Base-by-base conservation (phyloP, 1,140 invertebrate species). In the Augochlora pura region DNA sequence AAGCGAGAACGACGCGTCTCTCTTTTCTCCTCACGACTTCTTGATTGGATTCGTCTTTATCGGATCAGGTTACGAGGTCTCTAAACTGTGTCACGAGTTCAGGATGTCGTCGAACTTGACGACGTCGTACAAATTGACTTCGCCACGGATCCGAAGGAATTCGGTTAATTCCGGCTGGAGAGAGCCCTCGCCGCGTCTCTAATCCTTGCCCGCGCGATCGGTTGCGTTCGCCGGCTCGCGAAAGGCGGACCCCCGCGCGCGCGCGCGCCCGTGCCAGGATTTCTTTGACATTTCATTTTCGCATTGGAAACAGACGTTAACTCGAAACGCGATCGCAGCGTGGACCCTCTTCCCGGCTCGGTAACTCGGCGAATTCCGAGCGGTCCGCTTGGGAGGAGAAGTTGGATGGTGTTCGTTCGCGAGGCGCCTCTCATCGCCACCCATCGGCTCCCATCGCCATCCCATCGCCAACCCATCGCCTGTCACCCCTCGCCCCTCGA, bases 91-190 rank as follows among this genome's bases (percentile, higher is more conserved):
- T 42, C 62, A 65, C 57, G 21, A 46, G 66, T 18, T 25, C 46
- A 27, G 16, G 16, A 25, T 27, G 63, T 68, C 21, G 63, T 39
- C 59, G 60, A 76, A 52, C 27, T 42, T 64, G 21, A 5, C 23
- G 27, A 38, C 49, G 49, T 80, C 39, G 32, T 46, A 16, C 49
- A 54, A 74, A 68, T 68, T 74, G 39, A 76, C 27, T 54, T 42
- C 16, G 23, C 14, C 63, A 10, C 70, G 18, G 65, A 54, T 67
- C 32, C 65, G n/a, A 16, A 4, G 54, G 74, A 69, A 81, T 80
- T 80, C 73, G 70, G 77, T 73, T 83, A 81, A 81, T 80, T 76
- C 65, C 57, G 49, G 21, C 52, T 25, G 32, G 21, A 23, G 21
- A 23, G 70, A 70, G 62, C 52, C 60, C 32, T 52, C 14, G 12